Percentiles rank a stretch among this genome's conserved stretches.
Conservation (phyloP, 1,140 invertebrate species). For the Bemisia tabaci region DNA sequence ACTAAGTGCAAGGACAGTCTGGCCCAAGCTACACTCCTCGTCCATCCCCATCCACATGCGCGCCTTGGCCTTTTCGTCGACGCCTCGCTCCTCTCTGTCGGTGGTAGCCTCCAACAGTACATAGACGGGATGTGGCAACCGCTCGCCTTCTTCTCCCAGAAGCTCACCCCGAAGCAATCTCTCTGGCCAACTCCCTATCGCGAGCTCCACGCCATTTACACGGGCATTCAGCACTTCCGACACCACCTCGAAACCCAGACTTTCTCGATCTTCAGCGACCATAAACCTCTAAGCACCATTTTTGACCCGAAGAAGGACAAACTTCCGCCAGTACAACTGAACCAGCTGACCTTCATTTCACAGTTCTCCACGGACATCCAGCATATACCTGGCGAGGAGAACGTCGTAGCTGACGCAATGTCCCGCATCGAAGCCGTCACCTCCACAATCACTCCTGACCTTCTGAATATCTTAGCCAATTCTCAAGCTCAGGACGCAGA, state of each 20-base stretch:
- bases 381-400: conserved; percentile 26
- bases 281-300: conserved; percentile 29
- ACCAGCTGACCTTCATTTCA: conserved; percentile 24
- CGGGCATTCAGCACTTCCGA: conserved; percentile 24
- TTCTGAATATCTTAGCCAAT: conserved; percentile 13
- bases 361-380: conserved; percentile 28
- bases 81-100: too few species aligned
- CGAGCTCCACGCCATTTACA: conserved; percentile 28
- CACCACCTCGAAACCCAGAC: conserved; percentile 28
- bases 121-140: conserved; percentile 14
- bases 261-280: too few species aligned
- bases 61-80: too few species aligned
- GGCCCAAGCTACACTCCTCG: conserved; percentile 21
- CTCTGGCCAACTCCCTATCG: conserved; percentile 28
- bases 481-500: conserved; percentile 12
- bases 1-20: conserved; percentile 21
- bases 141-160: conserved; percentile 21
- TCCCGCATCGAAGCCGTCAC: conserved; percentile 21
- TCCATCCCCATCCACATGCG: too few species aligned
- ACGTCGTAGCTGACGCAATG: conserved; percentile 25
- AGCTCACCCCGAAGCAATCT: conserved; percentile 7
- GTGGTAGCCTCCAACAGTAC: too few species aligned
- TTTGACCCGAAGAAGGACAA: conserved; percentile 25
- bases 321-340: conserved; percentile 22
- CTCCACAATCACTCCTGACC: neutral